Percentiles rank a stretch among this genome's conserved stretches.
These are phyloP conservation scores for Alitta virens DNA, from an alignment of 2,888 invertebrate genomes.

Conservation along the genomic window DNA sequence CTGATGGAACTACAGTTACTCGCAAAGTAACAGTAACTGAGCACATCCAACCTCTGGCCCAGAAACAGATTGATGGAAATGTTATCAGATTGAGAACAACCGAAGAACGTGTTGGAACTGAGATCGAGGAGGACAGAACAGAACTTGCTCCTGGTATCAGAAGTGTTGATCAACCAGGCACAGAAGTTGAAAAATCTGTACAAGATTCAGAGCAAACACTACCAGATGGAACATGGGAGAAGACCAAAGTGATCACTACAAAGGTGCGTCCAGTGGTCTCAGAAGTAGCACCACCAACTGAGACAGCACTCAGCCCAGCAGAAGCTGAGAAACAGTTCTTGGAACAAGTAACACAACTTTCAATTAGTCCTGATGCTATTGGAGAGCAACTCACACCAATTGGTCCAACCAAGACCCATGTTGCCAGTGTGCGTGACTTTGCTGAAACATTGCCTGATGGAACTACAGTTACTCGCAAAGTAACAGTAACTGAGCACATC, in stretches of 20 bases:
- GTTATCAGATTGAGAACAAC: constrained; percentile 4
- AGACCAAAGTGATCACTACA: constrained; percentile 9
- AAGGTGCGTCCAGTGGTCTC: neutral
- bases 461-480: constrained; percentile 35
- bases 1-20: constrained; percentile 42
- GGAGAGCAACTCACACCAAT: constrained; percentile 17
- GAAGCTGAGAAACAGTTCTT: too few species aligned
- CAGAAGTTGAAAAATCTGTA: neutral
- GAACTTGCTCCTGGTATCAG: constrained; percentile 16
- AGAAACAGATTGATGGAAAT: constrained; percentile 9
- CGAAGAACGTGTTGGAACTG: constrained; percentile 11
- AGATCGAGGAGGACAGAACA: constrained; percentile 15
- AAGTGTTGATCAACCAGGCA: constrained; percentile 2
- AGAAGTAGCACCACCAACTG: too few species aligned
- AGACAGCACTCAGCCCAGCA: too few species aligned
- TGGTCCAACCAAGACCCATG: constrained; percentile 15
- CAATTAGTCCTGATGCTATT: too few species aligned
- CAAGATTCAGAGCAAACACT: constrained; percentile 11
- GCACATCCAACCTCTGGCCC: constrained; percentile 36
- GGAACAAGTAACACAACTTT: too few species aligned
- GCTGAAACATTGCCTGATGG: constrained; percentile 43
- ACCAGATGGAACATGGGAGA: constrained; percentile 14
- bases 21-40: constrained; percentile 35
- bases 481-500: constrained; percentile 31
- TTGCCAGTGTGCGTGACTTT: constrained; percentile 19